phyloP scores from a whole-genome alignment of 1,140 invertebrate species.

The Bombus fervidus region DNA sequence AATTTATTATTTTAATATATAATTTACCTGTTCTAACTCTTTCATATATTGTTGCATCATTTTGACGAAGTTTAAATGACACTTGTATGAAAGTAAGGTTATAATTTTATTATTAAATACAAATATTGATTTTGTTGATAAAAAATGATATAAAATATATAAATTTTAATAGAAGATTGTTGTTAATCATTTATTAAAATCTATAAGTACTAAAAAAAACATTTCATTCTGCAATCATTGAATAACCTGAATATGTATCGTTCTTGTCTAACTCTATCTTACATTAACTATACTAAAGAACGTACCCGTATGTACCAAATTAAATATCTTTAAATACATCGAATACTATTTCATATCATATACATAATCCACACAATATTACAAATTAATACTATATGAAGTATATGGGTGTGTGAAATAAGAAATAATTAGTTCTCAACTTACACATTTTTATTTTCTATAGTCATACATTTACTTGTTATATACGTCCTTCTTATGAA shows the following conservation, averaged over 20 bases:
- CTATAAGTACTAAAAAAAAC: neutral
- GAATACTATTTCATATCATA: neutral
- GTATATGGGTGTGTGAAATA: no score
- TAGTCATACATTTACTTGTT: conserved; percentile 29
- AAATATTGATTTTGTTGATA: neutral
- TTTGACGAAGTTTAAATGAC: conserved; percentile 76
- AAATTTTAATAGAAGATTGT: neutral
- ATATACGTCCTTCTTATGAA: conserved; percentile 12
- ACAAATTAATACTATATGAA: neutral
- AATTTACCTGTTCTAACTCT: conserved; percentile 88
- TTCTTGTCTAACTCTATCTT: neutral
- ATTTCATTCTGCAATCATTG: neutral
- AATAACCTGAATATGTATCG: neutral
- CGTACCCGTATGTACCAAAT: neutral
- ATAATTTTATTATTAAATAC: neutral
- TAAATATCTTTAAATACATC: neutral
- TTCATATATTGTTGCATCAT: conserved; percentile 94
- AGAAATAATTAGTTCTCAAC: neutral
- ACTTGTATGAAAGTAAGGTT: conserved; percentile 23
- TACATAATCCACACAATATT: neutral
- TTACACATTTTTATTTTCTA: conserved; percentile 15
- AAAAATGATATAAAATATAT: neutral
- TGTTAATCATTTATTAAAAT: conserved; percentile 11
- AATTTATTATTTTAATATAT: neutral
- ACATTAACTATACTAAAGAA: neutral